These are phyloP conservation scores for Chrysaora quinquecirrha DNA, from an alignment of 30 jellyfish, hydroid and myxozoan genomes.

Conservation along the genomic window DNA sequence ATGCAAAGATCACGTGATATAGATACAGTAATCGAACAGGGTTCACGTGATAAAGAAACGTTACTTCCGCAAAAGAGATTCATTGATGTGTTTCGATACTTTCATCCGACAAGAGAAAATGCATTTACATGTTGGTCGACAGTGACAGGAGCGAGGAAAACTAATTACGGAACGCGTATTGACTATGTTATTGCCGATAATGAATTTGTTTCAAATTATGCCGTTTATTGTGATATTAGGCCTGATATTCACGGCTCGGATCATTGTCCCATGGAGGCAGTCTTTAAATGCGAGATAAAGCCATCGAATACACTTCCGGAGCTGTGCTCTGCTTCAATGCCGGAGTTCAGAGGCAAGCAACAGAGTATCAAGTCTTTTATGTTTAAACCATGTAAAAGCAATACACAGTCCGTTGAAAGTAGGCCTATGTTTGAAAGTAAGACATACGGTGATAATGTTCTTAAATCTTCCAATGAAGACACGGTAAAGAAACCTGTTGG, in stretches of 20 bases:
- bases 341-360: constrained; percentile 92
- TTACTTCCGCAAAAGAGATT: constrained; percentile 7
- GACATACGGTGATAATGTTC: not conserved
- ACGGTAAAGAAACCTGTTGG: not conserved
- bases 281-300: constrained; percentile 35
- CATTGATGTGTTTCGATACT: constrained; percentile 78
- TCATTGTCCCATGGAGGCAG: constrained; percentile 96
- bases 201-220: constrained; percentile 33
- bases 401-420: too few species aligned
- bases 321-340: constrained; percentile 82
- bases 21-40: too few species aligned
- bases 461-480: not conserved
- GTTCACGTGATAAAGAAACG: too few species aligned
- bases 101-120: constrained; percentile 74
- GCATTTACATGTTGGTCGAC: constrained; percentile 98
- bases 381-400: not conserved
- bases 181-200: constrained; percentile 75
- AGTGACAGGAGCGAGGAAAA: constrained; percentile 86
- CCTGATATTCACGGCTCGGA: constrained; percentile 95
- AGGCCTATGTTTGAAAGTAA: not conserved
- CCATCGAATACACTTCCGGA: constrained; percentile 61
- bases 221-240: constrained; percentile 66
- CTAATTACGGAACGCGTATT: constrained; percentile 94
- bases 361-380: constrained; percentile 53
- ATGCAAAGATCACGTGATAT: too few species aligned